Percentiles rank a stretch among this genome's conserved stretches.
Evolutionary conservation across 2,797 vertebrate species (phyloP).

Genomic region (Carcharodon carcharias): DNA sequence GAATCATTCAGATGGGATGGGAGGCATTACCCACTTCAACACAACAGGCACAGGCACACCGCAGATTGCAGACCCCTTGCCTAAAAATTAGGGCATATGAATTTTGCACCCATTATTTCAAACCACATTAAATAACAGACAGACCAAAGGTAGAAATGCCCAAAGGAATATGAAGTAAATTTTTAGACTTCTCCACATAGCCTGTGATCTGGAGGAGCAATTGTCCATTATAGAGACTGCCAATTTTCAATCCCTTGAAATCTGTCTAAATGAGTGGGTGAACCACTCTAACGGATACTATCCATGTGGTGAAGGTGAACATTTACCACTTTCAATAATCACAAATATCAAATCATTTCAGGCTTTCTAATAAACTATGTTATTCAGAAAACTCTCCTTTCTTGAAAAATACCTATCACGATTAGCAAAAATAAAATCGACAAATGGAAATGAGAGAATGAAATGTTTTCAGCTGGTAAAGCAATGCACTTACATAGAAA

Average conservation of each 20-base stretch:
- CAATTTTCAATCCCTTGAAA: background rate
- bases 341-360: background rate
- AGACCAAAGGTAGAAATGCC: background rate
- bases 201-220: background rate
- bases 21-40: background rate
- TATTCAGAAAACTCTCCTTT: background rate
- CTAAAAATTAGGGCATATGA: background rate
- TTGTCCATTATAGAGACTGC: background rate
- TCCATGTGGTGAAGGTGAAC: background rate
- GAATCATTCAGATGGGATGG: background rate
- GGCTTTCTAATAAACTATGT: background rate
- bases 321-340: background rate
- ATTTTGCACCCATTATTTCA: background rate
- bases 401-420: background rate
- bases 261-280: background rate
- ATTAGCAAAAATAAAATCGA: background rate
- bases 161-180: background rate
- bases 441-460: background rate
- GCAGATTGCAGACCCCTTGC: background rate
- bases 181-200: background rate
- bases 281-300: background rate
- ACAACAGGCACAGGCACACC: no score
- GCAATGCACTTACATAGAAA: background rate
- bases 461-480: background rate
- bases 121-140: background rate